Evolutionary conservation across 2,797 vertebrate genomes (phyloP).

Genomic region (Myotis myotis): DNA sequence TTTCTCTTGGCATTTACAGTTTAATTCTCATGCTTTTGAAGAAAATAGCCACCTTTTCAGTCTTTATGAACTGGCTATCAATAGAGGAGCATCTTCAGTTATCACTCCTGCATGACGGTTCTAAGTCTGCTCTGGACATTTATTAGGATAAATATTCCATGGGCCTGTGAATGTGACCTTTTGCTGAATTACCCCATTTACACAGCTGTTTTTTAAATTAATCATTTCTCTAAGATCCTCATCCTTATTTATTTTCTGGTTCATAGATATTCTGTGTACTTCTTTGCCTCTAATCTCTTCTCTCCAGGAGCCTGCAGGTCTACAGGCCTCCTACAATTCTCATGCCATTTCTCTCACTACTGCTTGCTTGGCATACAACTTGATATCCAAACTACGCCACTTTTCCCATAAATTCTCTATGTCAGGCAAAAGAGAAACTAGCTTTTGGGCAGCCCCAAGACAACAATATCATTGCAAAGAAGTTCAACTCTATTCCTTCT

Average conservation of each 20-base stretch:
- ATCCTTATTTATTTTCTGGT: background rate
- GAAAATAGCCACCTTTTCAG: background rate
- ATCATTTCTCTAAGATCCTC: background rate
- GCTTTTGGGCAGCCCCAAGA: background rate
- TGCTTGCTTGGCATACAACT: background rate
- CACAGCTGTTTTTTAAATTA: background rate
- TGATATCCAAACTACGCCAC: background rate
- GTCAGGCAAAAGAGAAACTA: background rate
- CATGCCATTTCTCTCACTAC: background rate
- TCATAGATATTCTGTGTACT: background rate
- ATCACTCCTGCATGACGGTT: background rate
- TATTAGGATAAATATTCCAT: background rate
- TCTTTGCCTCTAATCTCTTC: background rate
- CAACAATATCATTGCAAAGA: background rate
- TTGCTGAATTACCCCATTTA: background rate
- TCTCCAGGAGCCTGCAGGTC: background rate
- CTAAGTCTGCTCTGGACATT: background rate
- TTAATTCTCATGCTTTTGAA: background rate
- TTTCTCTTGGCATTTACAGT: background rate
- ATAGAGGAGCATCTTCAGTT: background rate
- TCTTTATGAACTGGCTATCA: background rate
- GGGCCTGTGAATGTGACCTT: background rate
- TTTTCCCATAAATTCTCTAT: background rate
- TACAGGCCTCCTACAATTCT: background rate
- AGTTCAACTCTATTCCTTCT: background rate